These are phyloP conservation scores for Cavia porcellus DNA, from an alignment of 2,113 vertebrate species.

Conservation along the genomic window DNA sequence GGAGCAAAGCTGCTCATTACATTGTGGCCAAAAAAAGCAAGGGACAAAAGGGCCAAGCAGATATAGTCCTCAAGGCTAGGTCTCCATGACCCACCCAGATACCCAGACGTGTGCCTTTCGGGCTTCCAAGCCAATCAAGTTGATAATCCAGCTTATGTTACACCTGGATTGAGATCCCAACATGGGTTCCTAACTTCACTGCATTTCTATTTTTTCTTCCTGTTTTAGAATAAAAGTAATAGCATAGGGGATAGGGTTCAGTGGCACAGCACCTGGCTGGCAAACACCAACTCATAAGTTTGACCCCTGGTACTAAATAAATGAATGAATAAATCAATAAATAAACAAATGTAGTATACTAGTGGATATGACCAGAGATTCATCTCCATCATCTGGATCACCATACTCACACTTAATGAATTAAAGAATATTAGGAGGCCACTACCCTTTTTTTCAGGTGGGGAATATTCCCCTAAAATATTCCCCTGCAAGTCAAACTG, in stretches of 20 bases:
- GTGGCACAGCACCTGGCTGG: no score
- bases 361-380: neutral
- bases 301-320: no score
- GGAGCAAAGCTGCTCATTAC: neutral
- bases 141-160: neutral
- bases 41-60: neutral
- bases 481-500: neutral
- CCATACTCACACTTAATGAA: neutral
- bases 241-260: no score
- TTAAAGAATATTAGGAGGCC: neutral
- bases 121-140: neutral
- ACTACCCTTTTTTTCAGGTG: neutral
- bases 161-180: rapidly evolving
- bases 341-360: no score
- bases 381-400: no score
- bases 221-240: neutral
- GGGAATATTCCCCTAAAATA: neutral
- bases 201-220: neutral
- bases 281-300: no score
- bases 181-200: neutral
- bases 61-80: neutral
- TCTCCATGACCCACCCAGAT: neutral
- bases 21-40: neutral
- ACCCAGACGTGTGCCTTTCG: neutral
- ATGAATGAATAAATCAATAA: no score